These are phyloP conservation scores for Eriocheir sinensis DNA, from an alignment of 1,140 invertebrate genomes.

Conservation along the genomic window DNA sequence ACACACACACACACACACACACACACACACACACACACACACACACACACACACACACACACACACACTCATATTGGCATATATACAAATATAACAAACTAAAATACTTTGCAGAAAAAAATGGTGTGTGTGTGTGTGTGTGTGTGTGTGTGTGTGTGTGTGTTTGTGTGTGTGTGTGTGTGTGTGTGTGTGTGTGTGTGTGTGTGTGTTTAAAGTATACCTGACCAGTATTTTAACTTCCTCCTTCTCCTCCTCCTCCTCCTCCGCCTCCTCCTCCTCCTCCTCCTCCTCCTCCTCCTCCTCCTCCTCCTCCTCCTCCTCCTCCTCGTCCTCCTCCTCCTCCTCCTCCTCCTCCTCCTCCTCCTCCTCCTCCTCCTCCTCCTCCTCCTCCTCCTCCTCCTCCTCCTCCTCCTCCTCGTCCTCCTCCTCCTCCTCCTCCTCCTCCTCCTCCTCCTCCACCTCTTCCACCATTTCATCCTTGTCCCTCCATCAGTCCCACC, in stretches of 20 bases:
- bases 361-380: not conserved
- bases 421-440: not conserved
- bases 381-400: not conserved
- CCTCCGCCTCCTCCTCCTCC: not conserved
- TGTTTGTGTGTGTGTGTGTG: no score
- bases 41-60: not conserved
- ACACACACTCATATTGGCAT: not conserved
- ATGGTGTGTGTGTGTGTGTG: slow-evolving; percentile 6
- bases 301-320: not conserved
- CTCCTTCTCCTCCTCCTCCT: not conserved
- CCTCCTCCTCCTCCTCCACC: not conserved
- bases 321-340: not conserved
- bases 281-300: not conserved
- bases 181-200: no score
- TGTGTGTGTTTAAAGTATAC: no score
- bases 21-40: not conserved
- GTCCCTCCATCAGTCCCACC: slow-evolving; percentile 32
- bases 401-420: not conserved
- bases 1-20: not conserved
- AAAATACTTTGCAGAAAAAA: not conserved
- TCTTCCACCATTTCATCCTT: not conserved
- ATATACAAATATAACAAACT: slow-evolving; percentile 23
- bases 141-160: no score
- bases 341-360: not conserved
- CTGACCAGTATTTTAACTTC: no score